Conservation (phyloP, 2,888 invertebrate genomes). For the Alviniconcha strummeri region DNA sequence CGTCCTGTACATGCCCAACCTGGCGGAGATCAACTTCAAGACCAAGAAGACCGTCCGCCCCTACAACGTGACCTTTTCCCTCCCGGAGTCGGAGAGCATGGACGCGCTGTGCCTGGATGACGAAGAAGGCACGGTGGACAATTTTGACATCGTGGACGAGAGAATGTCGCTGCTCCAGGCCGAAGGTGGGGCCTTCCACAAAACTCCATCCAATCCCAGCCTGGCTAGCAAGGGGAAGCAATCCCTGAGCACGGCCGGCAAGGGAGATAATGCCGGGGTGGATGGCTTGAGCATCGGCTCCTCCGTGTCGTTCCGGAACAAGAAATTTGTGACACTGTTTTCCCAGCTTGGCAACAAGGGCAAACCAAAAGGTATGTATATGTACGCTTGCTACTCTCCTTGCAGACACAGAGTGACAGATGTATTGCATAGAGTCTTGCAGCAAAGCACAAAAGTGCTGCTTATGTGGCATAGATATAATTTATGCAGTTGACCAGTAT, state of each 20-base stretch:
- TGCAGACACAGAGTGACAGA: no score
- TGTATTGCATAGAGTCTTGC: no score
- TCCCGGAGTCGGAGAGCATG: conserved; percentile 72
- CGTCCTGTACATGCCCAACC: conserved; percentile 91
- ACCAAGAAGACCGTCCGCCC: conserved; percentile 75
- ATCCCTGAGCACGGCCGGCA: conserved; percentile 41
- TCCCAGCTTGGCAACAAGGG: conserved; percentile 13
- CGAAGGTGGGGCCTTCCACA: conserved; percentile 69
- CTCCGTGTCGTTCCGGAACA: conserved; percentile 34
- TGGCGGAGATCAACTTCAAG: conserved; percentile 89
- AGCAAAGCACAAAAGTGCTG: no score
- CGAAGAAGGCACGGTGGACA: conserved; percentile 73
- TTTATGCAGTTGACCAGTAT: no score
- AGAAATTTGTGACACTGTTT: conserved; percentile 30
- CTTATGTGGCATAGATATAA: no score
- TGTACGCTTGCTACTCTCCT: no score
- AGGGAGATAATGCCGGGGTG: conserved; percentile 34
- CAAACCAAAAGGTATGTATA: conserved; percentile 13
- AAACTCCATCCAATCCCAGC: conserved; percentile 45
- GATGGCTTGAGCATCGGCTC: conserved; percentile 44
- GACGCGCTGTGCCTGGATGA: conserved; percentile 55
- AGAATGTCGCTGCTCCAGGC: conserved; percentile 82
- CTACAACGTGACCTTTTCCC: conserved; percentile 90
- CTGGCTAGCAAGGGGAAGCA: conserved; percentile 41
- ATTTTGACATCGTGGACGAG: conserved; percentile 83